Conservation (phyloP, 2,797 vertebrate species). For the Syncerus caffer region DNA sequence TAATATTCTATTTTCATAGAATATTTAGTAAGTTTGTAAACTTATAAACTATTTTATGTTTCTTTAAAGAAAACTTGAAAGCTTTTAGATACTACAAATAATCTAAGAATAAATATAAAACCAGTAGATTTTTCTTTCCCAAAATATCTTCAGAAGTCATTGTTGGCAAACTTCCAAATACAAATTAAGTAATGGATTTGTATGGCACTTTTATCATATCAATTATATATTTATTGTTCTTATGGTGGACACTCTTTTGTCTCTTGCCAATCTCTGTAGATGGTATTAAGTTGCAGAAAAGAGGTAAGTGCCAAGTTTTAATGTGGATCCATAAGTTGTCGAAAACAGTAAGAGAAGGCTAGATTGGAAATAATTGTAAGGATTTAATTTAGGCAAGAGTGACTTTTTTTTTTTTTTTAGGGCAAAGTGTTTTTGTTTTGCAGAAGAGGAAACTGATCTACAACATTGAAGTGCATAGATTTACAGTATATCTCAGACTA, state of each 20-base stretch:
- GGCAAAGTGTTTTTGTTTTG: not conserved
- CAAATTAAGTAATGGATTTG: not conserved
- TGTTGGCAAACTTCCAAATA: not conserved
- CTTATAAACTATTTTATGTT: not conserved
- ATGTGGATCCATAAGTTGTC: not conserved
- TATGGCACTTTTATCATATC: not conserved
- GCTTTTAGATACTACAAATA: not conserved
- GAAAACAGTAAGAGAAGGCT: not conserved
- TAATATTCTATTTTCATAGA: not conserved
- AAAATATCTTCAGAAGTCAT: not conserved
- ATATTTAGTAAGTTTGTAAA: not conserved
- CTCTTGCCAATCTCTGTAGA: not conserved
- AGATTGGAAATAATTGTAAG: not conserved
- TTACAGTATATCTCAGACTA: not conserved
- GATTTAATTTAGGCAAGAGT: not conserved
- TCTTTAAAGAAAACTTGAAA: not conserved
- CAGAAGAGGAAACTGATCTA: not conserved
- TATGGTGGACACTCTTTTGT: not conserved
- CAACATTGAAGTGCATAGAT: not conserved
- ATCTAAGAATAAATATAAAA: not conserved
- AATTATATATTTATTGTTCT: not conserved
- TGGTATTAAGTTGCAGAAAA: not conserved
- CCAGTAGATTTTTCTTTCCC: not conserved
- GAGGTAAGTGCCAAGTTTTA: not conserved
- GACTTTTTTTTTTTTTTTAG: not conserved